Percentiles rank a stretch among this genome's conserved stretches.
phyloP scores from a whole-genome alignment of 2,888 invertebrate genomes.

The Molorchus minor region DNA sequence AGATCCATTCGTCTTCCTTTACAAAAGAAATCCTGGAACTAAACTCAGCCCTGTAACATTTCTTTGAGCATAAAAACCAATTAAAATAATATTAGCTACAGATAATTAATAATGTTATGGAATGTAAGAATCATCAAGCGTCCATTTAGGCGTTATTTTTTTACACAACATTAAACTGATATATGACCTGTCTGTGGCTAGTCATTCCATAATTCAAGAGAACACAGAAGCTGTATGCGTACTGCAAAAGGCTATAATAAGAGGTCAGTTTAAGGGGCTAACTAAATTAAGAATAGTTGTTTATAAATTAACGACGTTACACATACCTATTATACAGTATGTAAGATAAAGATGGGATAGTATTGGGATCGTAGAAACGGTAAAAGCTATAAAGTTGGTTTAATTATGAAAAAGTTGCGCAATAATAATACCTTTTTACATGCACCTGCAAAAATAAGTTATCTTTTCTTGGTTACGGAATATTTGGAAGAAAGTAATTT shows the following conservation, averaged over 20 bases:
- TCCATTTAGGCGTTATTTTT: constrained; percentile 21
- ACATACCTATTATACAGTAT: too few relatives aligned
- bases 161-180: constrained; percentile 32
- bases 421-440: too few relatives aligned
- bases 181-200: constrained; percentile 36
- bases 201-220: constrained; percentile 23
- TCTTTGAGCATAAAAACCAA: constrained; percentile 8
- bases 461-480: too few relatives aligned
- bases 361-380: too few relatives aligned
- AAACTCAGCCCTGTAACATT: background rate
- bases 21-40: background rate
- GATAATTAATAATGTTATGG: constrained; percentile 20
- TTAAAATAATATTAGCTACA: constrained; percentile 17
- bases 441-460: too few relatives aligned
- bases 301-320: too few relatives aligned
- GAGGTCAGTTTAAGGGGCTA: constrained; percentile 41
- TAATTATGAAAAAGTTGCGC: too few relatives aligned
- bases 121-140: constrained; percentile 16
- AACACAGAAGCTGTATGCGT: constrained; percentile 31
- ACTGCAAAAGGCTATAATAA: constrained; percentile 28
- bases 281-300: constrained; percentile 34
- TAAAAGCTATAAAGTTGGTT: too few relatives aligned
- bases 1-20: constrained; percentile 8
- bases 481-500: too few relatives aligned
- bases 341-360: too few relatives aligned